Base-by-base conservation (phyloP, 2,113 vertebrate genomes). In the Muntiacus reevesi region DNA sequence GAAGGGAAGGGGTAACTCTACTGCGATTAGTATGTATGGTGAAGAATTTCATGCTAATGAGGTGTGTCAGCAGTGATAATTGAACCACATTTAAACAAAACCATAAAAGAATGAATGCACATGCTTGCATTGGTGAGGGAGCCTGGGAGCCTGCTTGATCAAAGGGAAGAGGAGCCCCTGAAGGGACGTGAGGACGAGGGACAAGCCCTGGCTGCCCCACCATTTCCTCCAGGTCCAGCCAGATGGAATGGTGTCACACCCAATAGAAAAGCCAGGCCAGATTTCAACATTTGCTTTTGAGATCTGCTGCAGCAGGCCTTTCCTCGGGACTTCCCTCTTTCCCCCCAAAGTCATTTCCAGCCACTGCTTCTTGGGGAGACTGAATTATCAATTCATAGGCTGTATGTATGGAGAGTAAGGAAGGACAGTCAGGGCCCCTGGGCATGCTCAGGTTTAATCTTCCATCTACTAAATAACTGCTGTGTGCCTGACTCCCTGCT, bases 1-100 rank as follows among this genome's bases (percentile, higher is more conserved):
- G 96, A 83, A 55, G 89, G 30, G 67, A 94, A 87, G 40, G 67
- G 67, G 86, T 95, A 95, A 98, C 93, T 97, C 97, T 94, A 97
- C 97, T 97, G 92, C 94, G 97, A 92, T 97, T 98, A 98, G 98
- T 91, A 97, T 92, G 21, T 94, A 97, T 97, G 98, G 98, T 99
- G 99, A 99, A 99, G 99, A 99, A 99, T 99, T 99, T 98, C 98
- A 98, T 98, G 98, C 98, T 99, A 99, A 98, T 98, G 97, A 99
- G 98, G 98, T 98, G 98, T 99, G 99, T 99, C 99, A 99, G 99
- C 98, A 98, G 98, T 99, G 99, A 98, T 98, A 98, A 99, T 97
- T 99, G 99, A 99, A 99, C 98, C 96, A 95, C 99, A 99, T 99
- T 99, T 98, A 98, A 99, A 95, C 85, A 95, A 97, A 94, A 92